These are phyloP conservation scores for Barnardius zonarius DNA, from an alignment of 2,113 vertebrate species.

Conservation along the genomic window DNA sequence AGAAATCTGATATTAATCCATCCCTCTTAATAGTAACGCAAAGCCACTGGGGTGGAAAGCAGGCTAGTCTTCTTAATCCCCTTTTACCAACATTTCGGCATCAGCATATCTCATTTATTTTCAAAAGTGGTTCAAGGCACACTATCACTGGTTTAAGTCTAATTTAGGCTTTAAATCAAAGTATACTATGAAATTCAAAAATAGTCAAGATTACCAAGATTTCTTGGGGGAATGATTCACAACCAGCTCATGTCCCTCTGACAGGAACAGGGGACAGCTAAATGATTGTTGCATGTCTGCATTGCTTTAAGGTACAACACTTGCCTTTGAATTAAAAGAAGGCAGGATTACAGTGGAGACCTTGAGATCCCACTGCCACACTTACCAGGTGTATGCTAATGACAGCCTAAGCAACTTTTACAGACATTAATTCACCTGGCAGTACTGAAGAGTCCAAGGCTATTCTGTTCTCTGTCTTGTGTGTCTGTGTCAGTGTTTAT, in stretches of 20 bases:
- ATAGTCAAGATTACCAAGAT: constrained; percentile 48
- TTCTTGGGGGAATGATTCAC: constrained; percentile 35
- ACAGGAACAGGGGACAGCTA: background rate
- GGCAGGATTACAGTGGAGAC: constrained; percentile 17
- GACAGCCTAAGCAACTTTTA: constrained; percentile 4
- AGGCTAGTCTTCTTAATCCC: constrained; percentile 75
- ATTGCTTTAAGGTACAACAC: constrained; percentile 25
- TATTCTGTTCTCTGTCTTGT: background rate
- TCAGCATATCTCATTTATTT: constrained; percentile 67
- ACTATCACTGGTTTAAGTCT: constrained; percentile 55
- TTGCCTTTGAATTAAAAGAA: constrained; percentile 54
- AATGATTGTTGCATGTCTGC: constrained; percentile 34
- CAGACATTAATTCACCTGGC: constrained; percentile 35
- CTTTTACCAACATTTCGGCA: constrained; percentile 53
- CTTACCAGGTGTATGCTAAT: constrained; percentile 30
- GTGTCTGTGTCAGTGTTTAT: background rate
- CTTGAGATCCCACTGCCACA: constrained; percentile 42
- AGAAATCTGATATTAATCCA: constrained; percentile 82
- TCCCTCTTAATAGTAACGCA: constrained; percentile 72
- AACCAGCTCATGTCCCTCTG: constrained; percentile 36
- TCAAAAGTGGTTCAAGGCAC: constrained; percentile 61
- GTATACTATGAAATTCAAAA: constrained; percentile 46
- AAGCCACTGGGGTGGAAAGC: constrained; percentile 65
- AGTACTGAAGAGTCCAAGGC: background rate
- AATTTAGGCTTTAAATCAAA: constrained; percentile 66